phyloP scores from a whole-genome alignment of 2,113 vertebrate genomes.

The Myanophis thanlyinensis region DNA sequence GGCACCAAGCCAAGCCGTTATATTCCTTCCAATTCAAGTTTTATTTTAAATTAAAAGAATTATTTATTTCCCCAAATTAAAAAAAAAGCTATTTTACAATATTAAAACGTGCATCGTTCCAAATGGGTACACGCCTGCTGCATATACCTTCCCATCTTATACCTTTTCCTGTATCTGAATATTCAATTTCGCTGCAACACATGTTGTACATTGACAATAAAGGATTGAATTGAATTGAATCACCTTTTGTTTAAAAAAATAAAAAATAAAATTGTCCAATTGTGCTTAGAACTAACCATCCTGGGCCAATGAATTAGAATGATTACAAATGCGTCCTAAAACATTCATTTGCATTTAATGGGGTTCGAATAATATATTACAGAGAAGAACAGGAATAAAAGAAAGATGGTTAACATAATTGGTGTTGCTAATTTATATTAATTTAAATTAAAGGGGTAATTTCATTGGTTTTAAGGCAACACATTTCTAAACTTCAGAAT shows the following conservation, averaged over 20 bases:
- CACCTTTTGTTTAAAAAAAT: no score
- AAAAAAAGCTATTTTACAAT: no score
- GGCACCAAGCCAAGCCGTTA: background rate
- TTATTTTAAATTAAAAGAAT: background rate
- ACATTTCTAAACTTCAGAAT: background rate
- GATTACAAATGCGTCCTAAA: background rate
- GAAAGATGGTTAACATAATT: background rate
- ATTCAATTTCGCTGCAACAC: no score
- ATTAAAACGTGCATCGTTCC: no score
- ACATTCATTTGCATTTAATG: background rate
- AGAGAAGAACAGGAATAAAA: background rate
- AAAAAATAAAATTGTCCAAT: background rate
- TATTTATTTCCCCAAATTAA: background rate
- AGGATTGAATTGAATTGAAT: no score
- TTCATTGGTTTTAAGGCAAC: background rate
- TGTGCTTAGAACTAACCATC: background rate
- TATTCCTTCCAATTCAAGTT: background rate
- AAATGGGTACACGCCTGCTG: no score
- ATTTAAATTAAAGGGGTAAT: background rate
- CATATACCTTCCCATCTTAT: no score
- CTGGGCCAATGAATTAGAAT: background rate
- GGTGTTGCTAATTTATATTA: no score
- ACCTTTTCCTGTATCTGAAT: no score
- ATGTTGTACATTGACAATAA: no score
- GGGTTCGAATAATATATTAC: background rate